A percentile compares a stretch with the other conserved stretches of the same genome.
Conservation (phyloP, 2,888 invertebrate genomes). For the Nemurella pictetii region DNA sequence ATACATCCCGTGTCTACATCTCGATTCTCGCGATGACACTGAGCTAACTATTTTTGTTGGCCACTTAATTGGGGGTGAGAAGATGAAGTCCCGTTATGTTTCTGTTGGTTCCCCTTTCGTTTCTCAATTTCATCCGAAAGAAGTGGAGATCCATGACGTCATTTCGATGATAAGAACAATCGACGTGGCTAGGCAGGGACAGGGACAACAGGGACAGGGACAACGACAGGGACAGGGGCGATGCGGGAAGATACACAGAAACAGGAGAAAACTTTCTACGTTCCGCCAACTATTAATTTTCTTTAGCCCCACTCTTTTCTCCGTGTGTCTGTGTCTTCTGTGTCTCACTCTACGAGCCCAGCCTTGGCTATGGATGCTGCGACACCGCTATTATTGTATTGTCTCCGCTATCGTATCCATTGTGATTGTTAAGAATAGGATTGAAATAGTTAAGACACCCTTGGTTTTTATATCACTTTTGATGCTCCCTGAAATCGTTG, state of each 20-base stretch:
- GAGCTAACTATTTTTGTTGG: conserved; percentile 23
- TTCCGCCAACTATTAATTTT: conserved; percentile 38
- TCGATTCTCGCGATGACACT: not conserved
- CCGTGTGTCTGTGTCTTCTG: not conserved
- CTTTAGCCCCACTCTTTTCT: conserved; percentile 8
- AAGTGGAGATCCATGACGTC: conserved; percentile 21
- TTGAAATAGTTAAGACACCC: conserved; percentile 34
- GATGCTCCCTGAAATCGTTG: not conserved
- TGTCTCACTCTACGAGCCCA: conserved; percentile 1
- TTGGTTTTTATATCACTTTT: conserved; percentile 23
- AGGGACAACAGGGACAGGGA: not conserved
- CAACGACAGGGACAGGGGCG: not conserved
- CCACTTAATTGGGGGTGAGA: conserved; percentile 22
- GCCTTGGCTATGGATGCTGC: not conserved
- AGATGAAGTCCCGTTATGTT: not conserved
- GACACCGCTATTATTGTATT: conserved; percentile 31
- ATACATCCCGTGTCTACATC: not conserved
- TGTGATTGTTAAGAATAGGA: conserved; percentile 32
- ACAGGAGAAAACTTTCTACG: conserved; percentile 26
- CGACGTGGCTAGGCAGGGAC: conserved; percentile 20
- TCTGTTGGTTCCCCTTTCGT: not conserved
- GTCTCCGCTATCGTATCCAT: conserved; percentile 33
- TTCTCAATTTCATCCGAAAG: conserved; percentile 22
- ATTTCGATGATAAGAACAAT: conserved; percentile 6
- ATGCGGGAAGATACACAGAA: conserved; percentile 19